phyloP scores from a whole-genome alignment of 2,113 vertebrate species.

The Chaenogobius annularis region DNA sequence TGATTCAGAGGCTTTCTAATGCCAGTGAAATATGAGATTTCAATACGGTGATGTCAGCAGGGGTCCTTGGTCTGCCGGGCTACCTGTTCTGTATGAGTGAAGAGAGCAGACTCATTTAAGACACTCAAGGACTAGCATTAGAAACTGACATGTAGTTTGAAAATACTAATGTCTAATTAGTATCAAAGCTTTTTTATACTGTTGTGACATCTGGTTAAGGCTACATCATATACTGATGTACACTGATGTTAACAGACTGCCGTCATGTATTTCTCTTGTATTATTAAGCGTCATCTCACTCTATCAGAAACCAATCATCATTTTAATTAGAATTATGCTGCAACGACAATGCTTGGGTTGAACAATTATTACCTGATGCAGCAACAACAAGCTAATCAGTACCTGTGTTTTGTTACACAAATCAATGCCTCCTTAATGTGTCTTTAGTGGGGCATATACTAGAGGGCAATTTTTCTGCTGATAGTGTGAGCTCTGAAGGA shows the following conservation, averaged over 20 bases:
- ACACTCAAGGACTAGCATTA: conserved; percentile 13
- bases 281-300: conserved; percentile 34
- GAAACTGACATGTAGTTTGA: background rate
- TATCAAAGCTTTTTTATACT: background rate
- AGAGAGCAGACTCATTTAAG: conserved; percentile 1
- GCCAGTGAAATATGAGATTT: conserved; percentile 17
- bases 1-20: background rate
- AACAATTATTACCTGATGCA: conserved; percentile 46
- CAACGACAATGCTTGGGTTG: conserved; percentile 44
- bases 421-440: conserved; percentile 47
- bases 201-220: conserved; percentile 14
- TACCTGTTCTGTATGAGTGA: conserved; percentile 22
- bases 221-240: conserved; percentile 34
- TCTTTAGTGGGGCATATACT: conserved; percentile 4
- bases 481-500: conserved; percentile 1
- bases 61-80: conserved; percentile 29
- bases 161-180: background rate
- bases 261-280: background rate
- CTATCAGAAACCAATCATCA: conserved; percentile 49
- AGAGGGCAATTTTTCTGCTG: background rate
- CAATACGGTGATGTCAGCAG: conserved; percentile 19
- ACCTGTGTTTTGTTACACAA: conserved; percentile 47
- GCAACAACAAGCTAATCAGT: conserved; percentile 46
- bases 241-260: background rate
- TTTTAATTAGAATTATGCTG: conserved; percentile 41